Base-by-base conservation (phyloP, 2,113 vertebrate species). In the Thomomys bottae region DNA sequence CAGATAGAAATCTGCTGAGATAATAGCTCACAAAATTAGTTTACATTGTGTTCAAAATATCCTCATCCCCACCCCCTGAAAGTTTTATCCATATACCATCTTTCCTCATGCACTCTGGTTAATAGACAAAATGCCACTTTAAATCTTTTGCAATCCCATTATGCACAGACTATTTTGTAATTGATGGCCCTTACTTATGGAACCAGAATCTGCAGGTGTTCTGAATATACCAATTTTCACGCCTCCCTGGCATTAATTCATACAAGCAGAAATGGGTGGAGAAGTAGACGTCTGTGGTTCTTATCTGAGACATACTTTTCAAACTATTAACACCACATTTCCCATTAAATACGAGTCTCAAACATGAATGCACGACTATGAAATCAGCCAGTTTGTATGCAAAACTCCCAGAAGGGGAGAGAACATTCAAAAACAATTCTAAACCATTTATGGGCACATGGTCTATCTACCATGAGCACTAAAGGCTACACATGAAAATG, bases 301-400 rank as follows among this genome's bases (percentile, higher is more conserved):
- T 84, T 66, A 73, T 17, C 49, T 38, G 57, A 92, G 24, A 75
- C 81, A 94, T 67, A 57, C 14, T 88, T 88, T 93, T 88, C 34
- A 78, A 86, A 67, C 67, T 86, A 57, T 42, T 49, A 90, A 87
- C 70, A 57, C 4, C 36, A 14, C 36, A 38, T 57, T 73, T 73
- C 82, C 57, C 14, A 12, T 77, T 83, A 93, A 94, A 83, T n/a
- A 30, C 8, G 36, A 94, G 15, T 76, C 75, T 92, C 54, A 67
- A 89, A 45, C 40, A 82, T 34, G 26, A 91, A 71, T 82, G 18
- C 24, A 6, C 82, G 80, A 64, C 23, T 70, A 63, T 38, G 34
- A 93, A 93, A 61, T 94, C 63, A 95, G 26, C 71, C 61, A 75
- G 24, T 83, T 66, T 86, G 7, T 88, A 64, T 68, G 32, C 36